phyloP scores from a whole-genome alignment of 2,113 vertebrate species.

The Rousettus leschenaultii region DNA sequence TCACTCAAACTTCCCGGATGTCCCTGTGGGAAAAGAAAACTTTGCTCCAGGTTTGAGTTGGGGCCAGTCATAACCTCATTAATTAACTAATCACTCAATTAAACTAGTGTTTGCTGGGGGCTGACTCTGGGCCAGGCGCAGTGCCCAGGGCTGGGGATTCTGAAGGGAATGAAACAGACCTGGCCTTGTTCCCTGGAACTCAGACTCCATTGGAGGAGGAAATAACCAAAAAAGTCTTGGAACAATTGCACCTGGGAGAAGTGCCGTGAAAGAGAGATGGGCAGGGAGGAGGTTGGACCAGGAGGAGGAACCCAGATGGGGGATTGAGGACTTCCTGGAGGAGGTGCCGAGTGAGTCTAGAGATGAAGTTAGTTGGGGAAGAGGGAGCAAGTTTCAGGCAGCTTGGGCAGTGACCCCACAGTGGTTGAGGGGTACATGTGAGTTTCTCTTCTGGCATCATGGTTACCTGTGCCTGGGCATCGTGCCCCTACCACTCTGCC shows the following conservation, averaged over 20 bases:
- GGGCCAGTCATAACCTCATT: neutral
- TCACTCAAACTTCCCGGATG: neutral
- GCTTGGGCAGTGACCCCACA: neutral
- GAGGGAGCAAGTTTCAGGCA: neutral
- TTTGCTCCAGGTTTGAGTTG: neutral
- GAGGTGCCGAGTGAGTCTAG: neutral
- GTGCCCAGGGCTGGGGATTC: neutral
- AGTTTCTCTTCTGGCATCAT: neutral
- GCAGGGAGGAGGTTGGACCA: neutral
- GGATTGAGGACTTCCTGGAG: neutral
- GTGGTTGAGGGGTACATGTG: neutral
- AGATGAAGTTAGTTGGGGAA: neutral
- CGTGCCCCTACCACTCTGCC: neutral
- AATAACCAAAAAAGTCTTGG: neutral
- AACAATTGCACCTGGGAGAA: neutral
- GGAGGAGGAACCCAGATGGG: neutral
- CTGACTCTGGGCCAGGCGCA: neutral
- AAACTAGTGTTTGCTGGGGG: neutral
- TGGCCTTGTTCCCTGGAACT: neutral
- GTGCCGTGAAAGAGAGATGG: neutral
- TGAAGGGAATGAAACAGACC: neutral
- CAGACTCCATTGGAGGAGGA: neutral
- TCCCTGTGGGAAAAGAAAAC: neutral
- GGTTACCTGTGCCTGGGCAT: neutral
- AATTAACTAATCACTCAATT: slow-evolving; percentile 20